Evolutionary conservation across 1,140 invertebrate genomes (phyloP).

Genomic region (Heliconius eleuchia): DNA sequence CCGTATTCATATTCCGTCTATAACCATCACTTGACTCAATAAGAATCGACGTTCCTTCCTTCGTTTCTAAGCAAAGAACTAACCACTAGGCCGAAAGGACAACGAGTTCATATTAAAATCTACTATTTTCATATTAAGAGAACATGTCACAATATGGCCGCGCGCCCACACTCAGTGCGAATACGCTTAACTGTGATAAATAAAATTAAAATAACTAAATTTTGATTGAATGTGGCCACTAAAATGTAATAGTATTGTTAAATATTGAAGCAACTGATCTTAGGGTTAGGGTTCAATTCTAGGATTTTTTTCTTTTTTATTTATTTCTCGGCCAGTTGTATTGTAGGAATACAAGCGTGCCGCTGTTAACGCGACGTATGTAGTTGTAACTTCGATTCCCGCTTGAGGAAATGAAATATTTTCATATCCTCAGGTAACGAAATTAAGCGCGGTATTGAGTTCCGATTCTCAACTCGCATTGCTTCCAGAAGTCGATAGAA

Average conservation of each 20-base stretch:
- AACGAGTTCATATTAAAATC: conserved; percentile 21
- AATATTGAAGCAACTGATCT: not conserved
- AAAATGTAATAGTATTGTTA: conserved; percentile 38
- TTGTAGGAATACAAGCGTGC: too few species aligned
- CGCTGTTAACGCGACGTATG: too few species aligned
- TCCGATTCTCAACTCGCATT: too few species aligned
- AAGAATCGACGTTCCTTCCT: too few species aligned
- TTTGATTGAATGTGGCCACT: conserved; percentile 40
- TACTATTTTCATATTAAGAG: conserved; percentile 31
- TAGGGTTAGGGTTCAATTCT: not conserved
- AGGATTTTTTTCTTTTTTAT: not conserved
- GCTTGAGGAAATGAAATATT: too few species aligned
- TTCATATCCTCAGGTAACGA: too few species aligned
- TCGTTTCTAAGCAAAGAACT: not conserved
- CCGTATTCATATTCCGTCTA: too few species aligned
- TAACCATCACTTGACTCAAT: too few species aligned
- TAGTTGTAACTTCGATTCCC: too few species aligned
- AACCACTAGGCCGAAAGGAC: not conserved
- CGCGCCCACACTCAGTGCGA: conserved; percentile 47
- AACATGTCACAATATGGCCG: conserved; percentile 33
- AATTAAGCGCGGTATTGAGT: too few species aligned
- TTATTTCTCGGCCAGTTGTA: too few species aligned
- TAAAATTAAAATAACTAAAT: conserved; percentile 45
- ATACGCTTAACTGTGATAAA: conserved; percentile 43
- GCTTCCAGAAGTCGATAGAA: too few species aligned